These are phyloP conservation scores for Meteorus colon DNA, from an alignment of 2,888 invertebrate genomes.

Conservation along the genomic window DNA sequence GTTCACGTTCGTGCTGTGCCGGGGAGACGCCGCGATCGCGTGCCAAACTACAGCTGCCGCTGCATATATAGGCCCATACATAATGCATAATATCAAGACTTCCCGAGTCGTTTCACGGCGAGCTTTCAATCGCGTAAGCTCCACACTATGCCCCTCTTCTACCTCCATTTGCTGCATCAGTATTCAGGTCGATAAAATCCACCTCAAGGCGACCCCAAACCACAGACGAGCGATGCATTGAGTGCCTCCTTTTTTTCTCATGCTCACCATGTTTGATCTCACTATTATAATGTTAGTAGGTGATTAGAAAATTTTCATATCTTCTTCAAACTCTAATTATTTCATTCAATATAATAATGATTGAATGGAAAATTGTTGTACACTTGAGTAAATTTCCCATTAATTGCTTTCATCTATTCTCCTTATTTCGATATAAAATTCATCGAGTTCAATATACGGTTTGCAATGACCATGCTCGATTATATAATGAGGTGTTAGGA, in stretches of 20 bases:
- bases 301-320: too few species aligned
- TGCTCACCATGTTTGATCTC: neutral
- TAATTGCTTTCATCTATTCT: too few species aligned
- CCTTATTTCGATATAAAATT: too few species aligned
- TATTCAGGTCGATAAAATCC: constrained; percentile 61
- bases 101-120: constrained; percentile 67
- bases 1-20: constrained; percentile 43
- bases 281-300: neutral
- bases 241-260: constrained; percentile 5
- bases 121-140: constrained; percentile 69
- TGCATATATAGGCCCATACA: constrained; percentile 65
- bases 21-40: constrained; percentile 59
- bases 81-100: constrained; percentile 70
- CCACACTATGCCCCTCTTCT: constrained; percentile 48
- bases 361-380: too few species aligned
- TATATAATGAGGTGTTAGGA: too few species aligned
- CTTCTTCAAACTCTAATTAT: too few species aligned
- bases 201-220: constrained; percentile 45
- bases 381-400: too few species aligned
- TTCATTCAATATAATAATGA: too few species aligned
- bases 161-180: constrained; percentile 50
- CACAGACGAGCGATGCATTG: constrained; percentile 19
- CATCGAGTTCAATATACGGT: too few species aligned
- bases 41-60: constrained; percentile 64
- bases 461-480: too few species aligned